These are phyloP conservation scores for Euspilapteryx auroguttella DNA, from an alignment of 2,888 invertebrate species.

Conservation along the genomic window DNA sequence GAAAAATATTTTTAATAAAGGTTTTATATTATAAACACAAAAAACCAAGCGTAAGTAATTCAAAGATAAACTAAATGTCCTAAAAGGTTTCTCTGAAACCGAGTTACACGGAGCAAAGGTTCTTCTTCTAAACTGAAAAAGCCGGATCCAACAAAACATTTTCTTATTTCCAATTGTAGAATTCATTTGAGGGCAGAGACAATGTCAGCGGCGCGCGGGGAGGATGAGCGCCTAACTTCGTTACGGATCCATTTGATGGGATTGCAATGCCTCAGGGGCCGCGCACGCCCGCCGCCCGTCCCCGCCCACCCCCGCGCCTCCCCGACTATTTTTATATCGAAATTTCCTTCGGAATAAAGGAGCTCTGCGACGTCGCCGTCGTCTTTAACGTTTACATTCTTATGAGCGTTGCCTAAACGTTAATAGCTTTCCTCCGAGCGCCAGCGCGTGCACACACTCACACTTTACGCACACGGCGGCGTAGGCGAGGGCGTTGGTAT, in stretches of 20 bases:
- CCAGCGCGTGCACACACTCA: conserved; percentile 11
- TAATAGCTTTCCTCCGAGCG: conserved; percentile 47
- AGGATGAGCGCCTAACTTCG: conserved; percentile 69
- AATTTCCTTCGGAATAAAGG: conserved; percentile 53
- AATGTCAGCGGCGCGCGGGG: conserved; percentile 59
- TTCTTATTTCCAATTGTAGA: conserved; percentile 63
- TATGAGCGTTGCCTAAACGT: conserved; percentile 56
- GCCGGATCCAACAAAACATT: conserved; percentile 59
- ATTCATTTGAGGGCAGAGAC: conserved; percentile 63
- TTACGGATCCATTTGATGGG: conserved; percentile 81
- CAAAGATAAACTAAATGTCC: no score
- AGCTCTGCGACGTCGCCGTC: conserved; percentile 38
- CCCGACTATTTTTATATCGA: conserved; percentile 52
- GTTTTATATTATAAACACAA: no score
- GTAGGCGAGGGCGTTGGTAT: no score
- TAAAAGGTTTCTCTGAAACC: no score
- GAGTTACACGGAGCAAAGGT: conserved; percentile 43
- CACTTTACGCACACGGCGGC: conserved; percentile 7
- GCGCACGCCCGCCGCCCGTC: conserved; percentile 17
- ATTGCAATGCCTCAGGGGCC: conserved; percentile 65
- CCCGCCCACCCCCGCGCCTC: conserved; percentile 16
- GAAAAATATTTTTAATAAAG: no score
- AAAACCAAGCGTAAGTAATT: no score
- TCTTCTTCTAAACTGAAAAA: conserved; percentile 54
- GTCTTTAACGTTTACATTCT: conserved; percentile 62